Conservation (phyloP, 2,888 invertebrate species). For the Drosophila paucipuncta region DNA sequence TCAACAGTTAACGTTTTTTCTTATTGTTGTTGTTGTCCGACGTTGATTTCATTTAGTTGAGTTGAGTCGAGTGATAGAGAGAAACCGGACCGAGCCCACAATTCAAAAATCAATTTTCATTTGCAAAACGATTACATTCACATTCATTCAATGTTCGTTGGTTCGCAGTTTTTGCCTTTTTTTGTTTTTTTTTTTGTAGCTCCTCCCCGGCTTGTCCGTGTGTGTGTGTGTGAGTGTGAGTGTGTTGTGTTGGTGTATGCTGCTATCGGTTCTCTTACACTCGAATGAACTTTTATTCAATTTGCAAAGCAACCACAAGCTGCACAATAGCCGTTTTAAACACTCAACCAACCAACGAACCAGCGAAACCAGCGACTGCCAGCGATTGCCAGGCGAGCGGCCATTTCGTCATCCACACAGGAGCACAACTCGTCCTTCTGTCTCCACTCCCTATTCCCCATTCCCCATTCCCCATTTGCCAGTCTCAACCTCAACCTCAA, state of each 20-base stretch:
- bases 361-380: slow-evolving; percentile 39
- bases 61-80: slow-evolving; percentile 42
- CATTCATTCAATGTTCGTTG: slow-evolving; percentile 81
- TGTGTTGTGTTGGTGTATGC: slow-evolving; percentile 43
- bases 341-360: slow-evolving; percentile 68
- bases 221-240: slow-evolving; percentile 35
- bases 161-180: slow-evolving; percentile 53
- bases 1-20: slow-evolving; percentile 11
- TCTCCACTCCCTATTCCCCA: background rate
- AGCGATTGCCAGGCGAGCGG: slow-evolving; percentile 49
- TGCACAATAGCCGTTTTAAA: slow-evolving; percentile 81
- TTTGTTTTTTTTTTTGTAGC: slow-evolving; percentile 13
- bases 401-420: slow-evolving; percentile 72
- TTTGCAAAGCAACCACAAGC: slow-evolving; percentile 82
- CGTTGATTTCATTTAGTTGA: slow-evolving; percentile 77
- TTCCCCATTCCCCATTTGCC: background rate
- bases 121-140: slow-evolving; percentile 82
- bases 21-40: slow-evolving; percentile 33
- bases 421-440: slow-evolving; percentile 4
- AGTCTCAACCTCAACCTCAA: slow-evolving; percentile 23
- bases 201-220: slow-evolving; percentile 11
- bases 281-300: slow-evolving; percentile 83
- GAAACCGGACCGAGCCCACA: slow-evolving; percentile 58
- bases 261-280: slow-evolving; percentile 82
- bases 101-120: slow-evolving; percentile 83